Base-by-base conservation (phyloP, 2,113 vertebrate species). In the Chamaea fasciata region DNA sequence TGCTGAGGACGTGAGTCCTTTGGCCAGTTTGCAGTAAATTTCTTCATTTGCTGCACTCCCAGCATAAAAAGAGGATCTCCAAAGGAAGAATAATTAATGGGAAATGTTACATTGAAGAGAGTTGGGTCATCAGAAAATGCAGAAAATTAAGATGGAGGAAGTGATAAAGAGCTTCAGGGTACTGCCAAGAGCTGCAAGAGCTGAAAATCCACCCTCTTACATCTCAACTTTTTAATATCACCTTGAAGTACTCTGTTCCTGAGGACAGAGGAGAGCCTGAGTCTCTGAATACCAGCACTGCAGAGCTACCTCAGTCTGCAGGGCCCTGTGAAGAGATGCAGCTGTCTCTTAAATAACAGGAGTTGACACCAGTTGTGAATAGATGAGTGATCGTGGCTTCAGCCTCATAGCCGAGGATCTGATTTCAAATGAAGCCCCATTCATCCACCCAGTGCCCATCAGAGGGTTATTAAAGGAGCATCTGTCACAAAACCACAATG, bases 331-430 rank as follows among this genome's bases (percentile, higher is more conserved):
- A 87, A 83, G 82, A 80, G 77, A 41, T 68, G 71, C 87, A 94
- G 91, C 89, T 93, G 59, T 44, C 69, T 82, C 89, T 92, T 91
- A 69, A 94, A 77, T 70, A 94, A 52, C 89, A 64, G 63, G 42
- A 95, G 59, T 27, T 92, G 95, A 68, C 95, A 92, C 67, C 47
- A 85, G 87, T 80, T 74, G 85, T 90, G 92, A 91, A 88, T 63
- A 92, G 93, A 90, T 91, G 95, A 94, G 87, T n/a, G 90, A 86
- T 78, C 15, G 10, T 90, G 84, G 82, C 92, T 84, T 79, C 81
- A 80, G 88, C 91, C 42, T 89, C 90, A 74, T 31, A 52, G 71
- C 20, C 0, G 15, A 92, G 87, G 68, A 88, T 88, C 94, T 91
- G 65, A 59, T 94, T 88, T 75, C 93, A 67, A 57, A 44, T 69